These are phyloP conservation scores for Strigamia crassipes DNA, from an alignment of 2,888 invertebrate species.

Conservation along the genomic window DNA sequence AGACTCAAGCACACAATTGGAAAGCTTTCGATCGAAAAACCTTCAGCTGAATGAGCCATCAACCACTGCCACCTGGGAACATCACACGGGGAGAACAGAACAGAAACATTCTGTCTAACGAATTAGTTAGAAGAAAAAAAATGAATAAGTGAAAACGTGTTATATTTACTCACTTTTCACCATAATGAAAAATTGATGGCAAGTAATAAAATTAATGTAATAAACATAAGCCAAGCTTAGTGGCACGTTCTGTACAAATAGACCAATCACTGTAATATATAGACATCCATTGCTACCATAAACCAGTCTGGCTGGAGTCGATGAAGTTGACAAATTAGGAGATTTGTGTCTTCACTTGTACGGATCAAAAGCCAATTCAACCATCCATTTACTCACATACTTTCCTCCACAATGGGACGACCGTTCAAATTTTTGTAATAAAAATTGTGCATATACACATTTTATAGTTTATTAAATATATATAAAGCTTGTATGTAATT, in stretches of 20 bases:
- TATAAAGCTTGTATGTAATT: too few species aligned
- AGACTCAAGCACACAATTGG: slow-evolving; percentile 3
- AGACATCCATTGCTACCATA: not conserved
- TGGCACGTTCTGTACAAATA: not conserved
- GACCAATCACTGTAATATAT: not conserved
- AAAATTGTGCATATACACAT: too few species aligned
- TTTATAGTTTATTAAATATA: too few species aligned
- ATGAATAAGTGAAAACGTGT: not conserved
- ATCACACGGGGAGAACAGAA: not conserved
- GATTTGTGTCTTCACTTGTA: slow-evolving; percentile 22
- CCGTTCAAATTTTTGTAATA: not conserved
- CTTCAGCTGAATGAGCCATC: slow-evolving; percentile 10
- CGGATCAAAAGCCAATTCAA: slow-evolving; percentile 29
- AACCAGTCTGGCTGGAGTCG: not conserved
- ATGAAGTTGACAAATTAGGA: slow-evolving; percentile 29
- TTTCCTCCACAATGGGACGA: not conserved
- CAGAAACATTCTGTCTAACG: not conserved
- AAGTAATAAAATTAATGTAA: too few species aligned
- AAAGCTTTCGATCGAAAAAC: slow-evolving; percentile 6
- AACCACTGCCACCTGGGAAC: not conserved
- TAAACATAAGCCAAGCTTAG: too few species aligned
- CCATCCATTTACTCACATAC: not conserved
- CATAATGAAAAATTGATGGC: not conserved
- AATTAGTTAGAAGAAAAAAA: not conserved
- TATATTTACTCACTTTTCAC: not conserved